Conservation (phyloP, 1,140 invertebrate genomes). For the Drosophila gunungcola region DNA sequence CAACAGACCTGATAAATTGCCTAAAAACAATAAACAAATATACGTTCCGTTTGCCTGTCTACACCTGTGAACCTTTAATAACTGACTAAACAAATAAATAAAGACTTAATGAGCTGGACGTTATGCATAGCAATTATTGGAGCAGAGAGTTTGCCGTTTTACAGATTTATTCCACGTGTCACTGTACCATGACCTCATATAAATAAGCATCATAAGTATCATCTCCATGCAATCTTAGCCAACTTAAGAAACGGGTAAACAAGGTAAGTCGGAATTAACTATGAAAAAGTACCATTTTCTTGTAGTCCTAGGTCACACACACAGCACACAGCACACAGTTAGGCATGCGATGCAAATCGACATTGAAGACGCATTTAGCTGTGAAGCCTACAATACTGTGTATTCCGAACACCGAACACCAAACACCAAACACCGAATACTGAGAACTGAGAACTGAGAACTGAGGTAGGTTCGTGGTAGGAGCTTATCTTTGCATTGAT, state of each 20-base stretch:
- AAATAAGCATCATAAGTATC: neutral
- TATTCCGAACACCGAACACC: too few relatives aligned
- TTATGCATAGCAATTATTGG: too few relatives aligned
- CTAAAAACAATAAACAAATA: slow-evolving; percentile 7
- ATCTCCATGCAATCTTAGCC: neutral
- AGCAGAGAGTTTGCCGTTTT: too few relatives aligned
- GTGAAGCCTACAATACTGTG: neutral
- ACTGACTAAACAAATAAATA: slow-evolving; percentile 7
- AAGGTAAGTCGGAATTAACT: slow-evolving; percentile 1
- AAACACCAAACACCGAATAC: neutral
- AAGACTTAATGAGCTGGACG: slow-evolving; percentile 1
- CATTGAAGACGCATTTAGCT: slow-evolving; percentile 21
- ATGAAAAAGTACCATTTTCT: neutral
- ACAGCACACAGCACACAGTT: neutral
- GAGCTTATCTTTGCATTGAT: slow-evolving; percentile 39
- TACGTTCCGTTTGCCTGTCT: neutral
- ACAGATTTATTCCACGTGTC: too few relatives aligned
- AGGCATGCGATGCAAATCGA: slow-evolving; percentile 11
- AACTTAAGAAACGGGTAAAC: slow-evolving; percentile 3
- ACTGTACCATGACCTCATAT: too few relatives aligned
- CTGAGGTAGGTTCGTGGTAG: neutral
- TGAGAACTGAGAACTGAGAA: neutral
- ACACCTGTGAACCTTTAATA: slow-evolving; percentile 10
- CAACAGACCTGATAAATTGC: slow-evolving; percentile 9
- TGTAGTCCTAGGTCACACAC: neutral